These are phyloP conservation scores for Chrysotoxum bicinctum DNA, from an alignment of 2,888 invertebrate species.

Conservation along the genomic window DNA sequence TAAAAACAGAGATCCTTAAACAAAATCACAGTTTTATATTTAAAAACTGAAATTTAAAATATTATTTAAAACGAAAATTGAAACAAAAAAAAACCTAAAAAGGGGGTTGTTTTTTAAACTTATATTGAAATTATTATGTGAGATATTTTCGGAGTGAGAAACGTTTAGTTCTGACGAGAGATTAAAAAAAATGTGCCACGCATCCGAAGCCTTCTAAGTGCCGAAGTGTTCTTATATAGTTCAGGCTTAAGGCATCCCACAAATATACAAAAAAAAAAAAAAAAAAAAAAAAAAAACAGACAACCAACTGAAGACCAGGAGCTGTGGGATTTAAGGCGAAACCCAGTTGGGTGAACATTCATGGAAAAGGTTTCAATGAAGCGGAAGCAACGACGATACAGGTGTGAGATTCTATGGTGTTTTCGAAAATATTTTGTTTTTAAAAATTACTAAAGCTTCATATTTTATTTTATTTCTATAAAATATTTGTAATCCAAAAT, in stretches of 20 bases:
- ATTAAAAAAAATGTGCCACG: conserved; percentile 68
- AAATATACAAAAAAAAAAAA: conserved; percentile 6
- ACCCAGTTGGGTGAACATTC: conserved; percentile 40
- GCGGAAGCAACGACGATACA: conserved; percentile 85
- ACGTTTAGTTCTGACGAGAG: conserved; percentile 31
- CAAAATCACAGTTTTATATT: not conserved
- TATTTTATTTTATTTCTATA: too few relatives aligned
- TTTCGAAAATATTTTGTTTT: not conserved
- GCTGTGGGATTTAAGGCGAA: conserved; percentile 42
- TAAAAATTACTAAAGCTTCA: too few relatives aligned
- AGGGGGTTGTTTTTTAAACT: not conserved
- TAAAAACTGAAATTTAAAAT: not conserved
- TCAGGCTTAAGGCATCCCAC: conserved; percentile 47
- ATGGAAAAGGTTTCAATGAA: conserved; percentile 82
- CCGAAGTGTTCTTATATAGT: conserved; percentile 58
- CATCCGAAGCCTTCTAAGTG: conserved; percentile 67
- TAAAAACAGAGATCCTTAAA: not conserved
- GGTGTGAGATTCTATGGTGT: conserved; percentile 79
- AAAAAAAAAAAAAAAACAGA: conserved; percentile 43
- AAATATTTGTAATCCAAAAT: too few relatives aligned
- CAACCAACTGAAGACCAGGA: conserved; percentile 49
- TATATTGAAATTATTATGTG: not conserved
- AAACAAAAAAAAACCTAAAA: not conserved
- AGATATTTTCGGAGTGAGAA: conserved; percentile 18
- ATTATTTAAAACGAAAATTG: not conserved